phyloP scores from a whole-genome alignment of 2,113 vertebrate genomes.

The Ptyas mucosa region DNA sequence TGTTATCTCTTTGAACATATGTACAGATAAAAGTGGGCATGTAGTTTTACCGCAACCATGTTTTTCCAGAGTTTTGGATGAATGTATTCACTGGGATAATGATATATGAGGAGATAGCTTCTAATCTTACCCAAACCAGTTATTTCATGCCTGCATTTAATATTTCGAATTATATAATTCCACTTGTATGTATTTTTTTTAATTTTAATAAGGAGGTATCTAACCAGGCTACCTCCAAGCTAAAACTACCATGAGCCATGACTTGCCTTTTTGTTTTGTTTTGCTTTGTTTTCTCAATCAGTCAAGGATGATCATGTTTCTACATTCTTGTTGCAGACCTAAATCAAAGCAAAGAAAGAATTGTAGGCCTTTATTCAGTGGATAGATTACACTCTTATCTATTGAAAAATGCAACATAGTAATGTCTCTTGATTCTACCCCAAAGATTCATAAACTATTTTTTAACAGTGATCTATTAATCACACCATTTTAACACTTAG shows the following conservation, averaged over 20 bases:
- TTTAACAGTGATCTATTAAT: neutral
- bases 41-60: neutral
- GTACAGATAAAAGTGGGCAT: neutral
- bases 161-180: slow-evolving; percentile 36
- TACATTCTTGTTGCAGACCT: neutral
- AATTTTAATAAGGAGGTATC: slow-evolving; percentile 43
- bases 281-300: slow-evolving; percentile 27
- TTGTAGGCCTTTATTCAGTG: neutral
- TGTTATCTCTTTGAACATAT: neutral
- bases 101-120: slow-evolving; percentile 20
- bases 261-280: slow-evolving; percentile 27
- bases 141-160: slow-evolving; percentile 21
- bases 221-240: slow-evolving; percentile 47
- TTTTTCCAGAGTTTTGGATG: slow-evolving; percentile 37
- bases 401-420: neutral
- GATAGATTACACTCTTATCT: neutral
- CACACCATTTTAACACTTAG: neutral
- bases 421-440: neutral
- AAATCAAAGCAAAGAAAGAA: slow-evolving; percentile 28
- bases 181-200: neutral
- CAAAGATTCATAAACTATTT: neutral
- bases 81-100: slow-evolving; percentile 20
- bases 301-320: slow-evolving; percentile 32
- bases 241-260: slow-evolving; percentile 20
- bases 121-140: slow-evolving; percentile 47